Conservation (phyloP, 2,888 invertebrate species). For the Lepidonotus clava region DNA sequence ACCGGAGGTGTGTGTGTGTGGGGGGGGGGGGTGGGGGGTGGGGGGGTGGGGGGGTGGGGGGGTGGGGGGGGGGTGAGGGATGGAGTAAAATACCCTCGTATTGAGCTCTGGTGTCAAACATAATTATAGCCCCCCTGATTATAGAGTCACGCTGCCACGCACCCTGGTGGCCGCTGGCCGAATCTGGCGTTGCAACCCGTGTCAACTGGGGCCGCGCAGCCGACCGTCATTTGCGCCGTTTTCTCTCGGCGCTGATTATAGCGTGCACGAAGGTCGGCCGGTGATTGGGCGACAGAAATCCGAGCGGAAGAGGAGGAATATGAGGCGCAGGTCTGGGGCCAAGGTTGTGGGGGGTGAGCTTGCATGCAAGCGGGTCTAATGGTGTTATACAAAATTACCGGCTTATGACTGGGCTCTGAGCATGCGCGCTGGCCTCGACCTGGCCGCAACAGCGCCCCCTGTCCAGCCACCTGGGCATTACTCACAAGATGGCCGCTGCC, state of each 20-base stretch:
- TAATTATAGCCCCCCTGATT: slow-evolving; percentile 44
- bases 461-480: no score
- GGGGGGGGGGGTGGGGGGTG: no score
- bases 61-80: no score
- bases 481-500: no score
- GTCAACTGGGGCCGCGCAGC: slow-evolving; percentile 12
- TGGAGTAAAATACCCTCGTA: not conserved
- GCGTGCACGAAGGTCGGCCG: not conserved
- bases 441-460: no score
- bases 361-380: not conserved
- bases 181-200: slow-evolving; percentile 25
- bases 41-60: no score
- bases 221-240: slow-evolving; percentile 42
- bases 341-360: no score
- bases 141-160: not conserved
- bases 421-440: no score
- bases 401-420: no score
- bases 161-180: not conserved
- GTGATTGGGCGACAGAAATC: slow-evolving; percentile 25
- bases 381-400: slow-evolving; percentile 31
- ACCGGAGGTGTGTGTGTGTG: no score
- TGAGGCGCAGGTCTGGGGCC: not conserved
- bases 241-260: slow-evolving; percentile 19
- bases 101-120: slow-evolving; percentile 42
- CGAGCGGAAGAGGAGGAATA: not conserved